Percentiles rank a stretch among this genome's conserved stretches.
phyloP scores from a whole-genome alignment of 2,797 vertebrate species.

The Myioborus miniatus region DNA sequence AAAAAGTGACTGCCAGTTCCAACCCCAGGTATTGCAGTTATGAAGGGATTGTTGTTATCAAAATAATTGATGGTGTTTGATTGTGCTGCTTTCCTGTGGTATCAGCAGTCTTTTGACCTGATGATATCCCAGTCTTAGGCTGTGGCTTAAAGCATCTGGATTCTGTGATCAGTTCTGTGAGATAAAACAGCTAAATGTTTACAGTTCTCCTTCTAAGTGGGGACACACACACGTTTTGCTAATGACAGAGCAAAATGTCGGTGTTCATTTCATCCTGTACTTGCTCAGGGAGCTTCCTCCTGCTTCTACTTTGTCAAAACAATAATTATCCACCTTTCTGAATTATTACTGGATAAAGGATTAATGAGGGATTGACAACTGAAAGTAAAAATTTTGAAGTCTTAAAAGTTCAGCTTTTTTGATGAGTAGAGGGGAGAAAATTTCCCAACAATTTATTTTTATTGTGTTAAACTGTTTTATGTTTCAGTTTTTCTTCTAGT shows the following conservation, averaged over 20 bases:
- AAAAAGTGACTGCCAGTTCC: neutral
- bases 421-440: neutral
- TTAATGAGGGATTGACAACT: neutral
- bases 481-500: neutral
- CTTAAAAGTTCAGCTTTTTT: neutral
- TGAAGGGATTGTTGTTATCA: neutral
- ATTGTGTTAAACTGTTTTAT: neutral
- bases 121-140: neutral
- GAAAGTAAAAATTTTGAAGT: constrained; percentile 2
- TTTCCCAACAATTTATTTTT: neutral
- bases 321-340: neutral
- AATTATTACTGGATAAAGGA: neutral
- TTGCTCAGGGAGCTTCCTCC: neutral
- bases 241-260: neutral
- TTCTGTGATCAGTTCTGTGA: neutral
- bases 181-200: neutral
- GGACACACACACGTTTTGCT: neutral
- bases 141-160: neutral
- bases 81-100: neutral
- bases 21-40: neutral
- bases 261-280: neutral
- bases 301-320: neutral
- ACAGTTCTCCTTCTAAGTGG: neutral
- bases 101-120: neutral
- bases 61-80: neutral